Conservation (phyloP, 2,797 vertebrate genomes). For the Clarias pachynema region DNA sequence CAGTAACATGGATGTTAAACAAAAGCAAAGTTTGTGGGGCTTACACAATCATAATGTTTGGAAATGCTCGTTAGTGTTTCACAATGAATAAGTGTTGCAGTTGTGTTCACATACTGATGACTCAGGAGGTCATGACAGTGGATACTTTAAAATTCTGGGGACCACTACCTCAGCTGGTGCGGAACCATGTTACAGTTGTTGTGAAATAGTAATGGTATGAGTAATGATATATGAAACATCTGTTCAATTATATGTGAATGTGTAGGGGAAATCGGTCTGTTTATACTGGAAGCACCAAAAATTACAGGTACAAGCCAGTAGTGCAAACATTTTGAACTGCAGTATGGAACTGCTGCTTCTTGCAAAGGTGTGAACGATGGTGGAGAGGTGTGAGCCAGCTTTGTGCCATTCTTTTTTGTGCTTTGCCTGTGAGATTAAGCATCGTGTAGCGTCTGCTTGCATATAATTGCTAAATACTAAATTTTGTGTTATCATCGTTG, state of each 20-base stretch:
- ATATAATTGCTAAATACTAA: too few species aligned
- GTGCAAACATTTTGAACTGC: neutral
- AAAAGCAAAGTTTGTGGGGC: neutral
- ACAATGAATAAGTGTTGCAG: neutral
- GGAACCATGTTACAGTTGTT: neutral
- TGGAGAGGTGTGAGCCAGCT: too few species aligned
- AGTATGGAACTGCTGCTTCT: neutral
- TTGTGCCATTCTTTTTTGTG: neutral
- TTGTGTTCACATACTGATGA: neutral
- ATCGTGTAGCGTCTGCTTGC: too few species aligned
- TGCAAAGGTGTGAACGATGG: too few species aligned
- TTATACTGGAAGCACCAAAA: neutral
- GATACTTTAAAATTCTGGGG: neutral
- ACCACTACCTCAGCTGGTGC: neutral
- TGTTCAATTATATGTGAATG: neutral
- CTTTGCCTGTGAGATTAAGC: neutral
- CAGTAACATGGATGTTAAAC: neutral
- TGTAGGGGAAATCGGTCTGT: neutral
- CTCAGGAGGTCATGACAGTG: neutral
- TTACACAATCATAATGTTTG: neutral
- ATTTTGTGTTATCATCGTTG: too few species aligned
- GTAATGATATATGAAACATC: neutral
- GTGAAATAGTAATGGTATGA: neutral
- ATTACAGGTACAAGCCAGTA: too few species aligned
- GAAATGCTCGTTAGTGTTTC: neutral